Evolutionary conservation across 2,113 vertebrate genomes (phyloP).

Genomic region (Serilophus lunatus): DNA sequence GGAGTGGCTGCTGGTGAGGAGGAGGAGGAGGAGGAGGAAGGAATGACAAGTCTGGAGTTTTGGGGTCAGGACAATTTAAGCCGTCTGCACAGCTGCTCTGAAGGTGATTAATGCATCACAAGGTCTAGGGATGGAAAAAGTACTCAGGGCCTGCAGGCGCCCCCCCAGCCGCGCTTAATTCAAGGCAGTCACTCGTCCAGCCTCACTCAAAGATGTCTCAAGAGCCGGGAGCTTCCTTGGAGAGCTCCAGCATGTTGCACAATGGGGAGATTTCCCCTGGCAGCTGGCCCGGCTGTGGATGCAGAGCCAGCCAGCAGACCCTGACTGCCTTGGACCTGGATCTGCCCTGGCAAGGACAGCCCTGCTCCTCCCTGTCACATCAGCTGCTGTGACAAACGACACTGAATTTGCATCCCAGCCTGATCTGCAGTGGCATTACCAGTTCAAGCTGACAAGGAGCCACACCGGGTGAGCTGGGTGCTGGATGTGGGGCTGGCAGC

Average conservation of each 20-base stretch:
- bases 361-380: neutral
- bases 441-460: neutral
- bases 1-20: neutral
- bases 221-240: conserved; percentile 37
- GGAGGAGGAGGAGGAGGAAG: neutral
- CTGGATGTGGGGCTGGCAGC: neutral
- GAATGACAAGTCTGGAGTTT: neutral
- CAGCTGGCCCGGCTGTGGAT: neutral
- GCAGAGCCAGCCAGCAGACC: neutral
- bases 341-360: neutral
- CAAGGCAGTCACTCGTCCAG: neutral
- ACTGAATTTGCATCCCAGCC: neutral
- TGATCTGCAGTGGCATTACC: no score
- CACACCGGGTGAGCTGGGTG: neutral
- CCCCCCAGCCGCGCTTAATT: neutral
- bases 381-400: neutral
- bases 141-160: neutral
- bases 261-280: conserved; percentile 35
- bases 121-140: conserved; percentile 41
- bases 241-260: neutral
- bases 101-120: conserved; percentile 47
- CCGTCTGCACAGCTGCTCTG: neutral
- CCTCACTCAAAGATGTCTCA: conserved; percentile 3
- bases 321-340: neutral
- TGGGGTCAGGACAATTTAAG: neutral